Evolutionary conservation across 2,888 invertebrate genomes (phyloP), one percentile per base, ranked within the genome.

Genomic region (Mayetiola destructor): DNA sequence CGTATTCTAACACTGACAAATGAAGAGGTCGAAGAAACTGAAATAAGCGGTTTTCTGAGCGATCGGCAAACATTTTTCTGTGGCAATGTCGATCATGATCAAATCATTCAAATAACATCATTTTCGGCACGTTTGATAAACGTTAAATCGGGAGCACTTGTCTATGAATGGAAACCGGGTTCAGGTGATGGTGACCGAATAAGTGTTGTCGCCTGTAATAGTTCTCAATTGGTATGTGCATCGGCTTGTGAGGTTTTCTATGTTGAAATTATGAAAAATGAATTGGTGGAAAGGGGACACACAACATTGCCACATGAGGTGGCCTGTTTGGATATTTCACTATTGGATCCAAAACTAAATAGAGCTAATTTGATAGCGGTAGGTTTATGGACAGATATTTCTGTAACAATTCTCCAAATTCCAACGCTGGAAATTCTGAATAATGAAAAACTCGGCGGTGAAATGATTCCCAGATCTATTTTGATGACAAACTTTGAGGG

Each of bases 21-120:
- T 0, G 97, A 97, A 68, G 97, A 97, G 72, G 94, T 97, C 0
- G 97, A 99, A 70, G 97, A 99, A 72, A 94, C 93, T 0, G 94
- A 95, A 66, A 84, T 95, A 62, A 77, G 84, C 57, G 96, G 96
- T 0, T 93, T 97, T 68, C 80, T 90, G 27, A 83, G 88, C 2
- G 90, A 92, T 65, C 83, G 90, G 63, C 95, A 96, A 70, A 95
- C 97, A 0, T 90, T 96, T 68, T 91, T 82, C 67, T 94, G 95
- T 59, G 89, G 91, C 1, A 96, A 96, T 70, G 93, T 95, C 8
- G 80, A 79, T 32, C 77, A 83, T 65, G 82, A 88, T 64, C 88
- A 93, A 79, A 76, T 80, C 56, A 79, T 80, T 8, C 80, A 80
- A 71, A 77, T 89, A 5, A 89, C 89, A 0, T 81, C 85, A 1